These are phyloP conservation scores for Meteorus sp. DNA, from an alignment of 1,140 invertebrate species.

Conservation along the genomic window DNA sequence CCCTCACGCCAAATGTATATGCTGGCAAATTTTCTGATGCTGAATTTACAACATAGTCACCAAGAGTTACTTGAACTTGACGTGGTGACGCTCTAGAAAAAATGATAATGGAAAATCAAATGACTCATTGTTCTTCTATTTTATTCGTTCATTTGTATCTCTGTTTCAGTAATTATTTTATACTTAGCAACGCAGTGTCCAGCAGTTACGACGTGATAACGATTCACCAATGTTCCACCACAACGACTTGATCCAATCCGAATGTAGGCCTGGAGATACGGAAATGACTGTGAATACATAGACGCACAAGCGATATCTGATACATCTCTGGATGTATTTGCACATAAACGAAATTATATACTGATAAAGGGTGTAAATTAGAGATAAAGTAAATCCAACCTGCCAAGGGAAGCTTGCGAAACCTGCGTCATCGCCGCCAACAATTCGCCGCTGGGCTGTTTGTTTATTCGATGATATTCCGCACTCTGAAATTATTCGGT, in stretches of 20 bases:
- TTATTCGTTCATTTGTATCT: neutral
- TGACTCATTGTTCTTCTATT: neutral
- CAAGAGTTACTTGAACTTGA: constrained; percentile 89
- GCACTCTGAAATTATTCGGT: constrained; percentile 71
- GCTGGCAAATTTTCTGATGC: constrained; percentile 86
- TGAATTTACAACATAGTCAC: constrained; percentile 93
- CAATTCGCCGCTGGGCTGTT: constrained; percentile 84
- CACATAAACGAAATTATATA: neutral
- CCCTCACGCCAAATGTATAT: constrained; percentile 85
- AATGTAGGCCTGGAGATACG: constrained; percentile 79
- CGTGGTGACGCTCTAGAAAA: constrained; percentile 74
- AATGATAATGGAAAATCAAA: constrained; percentile 13
- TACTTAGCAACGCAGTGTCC: constrained; percentile 92
- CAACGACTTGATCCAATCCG: constrained; percentile 88
- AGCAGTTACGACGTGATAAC: constrained; percentile 91
- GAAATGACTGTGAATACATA: too few relatives aligned
- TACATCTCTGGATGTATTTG: neutral
- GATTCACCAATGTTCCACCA: constrained; percentile 90
- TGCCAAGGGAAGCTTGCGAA: constrained; percentile 96
- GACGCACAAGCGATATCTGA: neutral
- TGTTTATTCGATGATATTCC: constrained; percentile 81
- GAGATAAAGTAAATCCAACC: constrained; percentile 50
- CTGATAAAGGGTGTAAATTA: neutral
- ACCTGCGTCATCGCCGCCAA: constrained; percentile 90
- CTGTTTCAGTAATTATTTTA: constrained; percentile 30